These are phyloP conservation scores for Apostichopus leukothele DNA, from an alignment of 53 echinoderm and acorn worm genomes.

Conservation along the genomic window DNA sequence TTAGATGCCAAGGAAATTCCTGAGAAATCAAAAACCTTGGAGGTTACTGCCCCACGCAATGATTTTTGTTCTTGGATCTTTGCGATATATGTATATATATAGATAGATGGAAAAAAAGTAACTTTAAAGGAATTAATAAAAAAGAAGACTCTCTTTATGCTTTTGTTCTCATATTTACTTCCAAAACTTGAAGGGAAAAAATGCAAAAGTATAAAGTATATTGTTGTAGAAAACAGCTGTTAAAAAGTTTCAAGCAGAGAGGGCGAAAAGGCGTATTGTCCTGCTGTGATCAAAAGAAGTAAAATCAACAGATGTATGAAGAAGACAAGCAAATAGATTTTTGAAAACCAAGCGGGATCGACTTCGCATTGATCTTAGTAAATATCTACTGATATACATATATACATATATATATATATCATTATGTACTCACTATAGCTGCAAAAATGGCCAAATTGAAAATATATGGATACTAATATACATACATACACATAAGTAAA, in stretches of 20 bases:
- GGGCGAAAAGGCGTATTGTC: neutral
- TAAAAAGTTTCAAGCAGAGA: neutral
- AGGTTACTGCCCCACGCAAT: slow-evolving; percentile 2
- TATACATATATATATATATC: no score
- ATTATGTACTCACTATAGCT: no score
- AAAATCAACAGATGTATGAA: neutral
- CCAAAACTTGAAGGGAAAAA: no score
- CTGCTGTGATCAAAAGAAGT: slow-evolving; percentile 20
- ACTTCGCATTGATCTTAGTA: no score
- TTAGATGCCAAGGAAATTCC: slow-evolving; percentile 23
- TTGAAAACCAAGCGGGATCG: neutral
- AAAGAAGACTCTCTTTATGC: neutral
- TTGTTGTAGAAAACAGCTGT: slow-evolving; percentile 1
- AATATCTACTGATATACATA: no score
- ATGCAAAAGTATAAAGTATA: neutral
- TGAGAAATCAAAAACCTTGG: slow-evolving; percentile 15
- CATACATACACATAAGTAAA: no score
- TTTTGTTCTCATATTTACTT: no score
- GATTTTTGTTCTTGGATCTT: neutral
- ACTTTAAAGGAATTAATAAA: neutral
- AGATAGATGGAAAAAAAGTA: neutral
- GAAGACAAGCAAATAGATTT: neutral
- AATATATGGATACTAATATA: no score
- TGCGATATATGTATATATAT: neutral
- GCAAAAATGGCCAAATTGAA: no score